A percentile compares a stretch with the other conserved stretches of the same genome.
phyloP scores from a whole-genome alignment of 2,113 vertebrate species.

The Pterophyllum scalare region DNA sequence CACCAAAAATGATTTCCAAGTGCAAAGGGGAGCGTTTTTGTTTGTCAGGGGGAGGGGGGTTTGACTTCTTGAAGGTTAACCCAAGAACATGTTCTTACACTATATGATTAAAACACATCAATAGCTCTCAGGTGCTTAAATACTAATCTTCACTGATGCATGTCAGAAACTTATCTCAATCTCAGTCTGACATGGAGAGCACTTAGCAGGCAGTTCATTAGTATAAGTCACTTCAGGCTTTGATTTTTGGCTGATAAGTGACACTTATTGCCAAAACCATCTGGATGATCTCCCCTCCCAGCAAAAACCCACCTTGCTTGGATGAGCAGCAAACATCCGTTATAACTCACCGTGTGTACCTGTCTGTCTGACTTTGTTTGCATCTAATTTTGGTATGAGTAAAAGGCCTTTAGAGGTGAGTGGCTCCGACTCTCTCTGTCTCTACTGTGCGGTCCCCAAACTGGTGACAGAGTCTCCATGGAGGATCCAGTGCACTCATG shows the following conservation, averaged over 20 bases:
- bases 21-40: background rate
- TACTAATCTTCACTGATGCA: slow-evolving; percentile 67
- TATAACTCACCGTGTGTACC: slow-evolving; percentile 54
- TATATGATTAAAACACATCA: slow-evolving; percentile 65
- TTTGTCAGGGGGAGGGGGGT: background rate
- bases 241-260: slow-evolving; percentile 78
- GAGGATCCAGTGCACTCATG: slow-evolving; percentile 57
- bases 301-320: slow-evolving; percentile 65
- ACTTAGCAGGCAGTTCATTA: slow-evolving; percentile 80
- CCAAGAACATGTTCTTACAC: slow-evolving; percentile 54
- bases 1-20: slow-evolving; percentile 18
- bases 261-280: slow-evolving; percentile 78
- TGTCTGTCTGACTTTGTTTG: slow-evolving; percentile 41
- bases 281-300: slow-evolving; percentile 71
- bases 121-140: slow-evolving; percentile 59
- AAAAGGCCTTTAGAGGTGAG: slow-evolving; percentile 49
- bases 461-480: slow-evolving; percentile 35
- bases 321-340: slow-evolving; percentile 71
- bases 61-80: slow-evolving; percentile 66
- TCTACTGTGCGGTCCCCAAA: slow-evolving; percentile 32
- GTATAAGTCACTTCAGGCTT: slow-evolving; percentile 75
- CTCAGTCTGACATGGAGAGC: slow-evolving; percentile 59
- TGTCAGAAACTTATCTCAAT: slow-evolving; percentile 66
- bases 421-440: slow-evolving; percentile 20
- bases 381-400: slow-evolving; percentile 25